Evolutionary conservation across 1,140 invertebrate species (phyloP).

Genomic region (Formica exsecta): DNA sequence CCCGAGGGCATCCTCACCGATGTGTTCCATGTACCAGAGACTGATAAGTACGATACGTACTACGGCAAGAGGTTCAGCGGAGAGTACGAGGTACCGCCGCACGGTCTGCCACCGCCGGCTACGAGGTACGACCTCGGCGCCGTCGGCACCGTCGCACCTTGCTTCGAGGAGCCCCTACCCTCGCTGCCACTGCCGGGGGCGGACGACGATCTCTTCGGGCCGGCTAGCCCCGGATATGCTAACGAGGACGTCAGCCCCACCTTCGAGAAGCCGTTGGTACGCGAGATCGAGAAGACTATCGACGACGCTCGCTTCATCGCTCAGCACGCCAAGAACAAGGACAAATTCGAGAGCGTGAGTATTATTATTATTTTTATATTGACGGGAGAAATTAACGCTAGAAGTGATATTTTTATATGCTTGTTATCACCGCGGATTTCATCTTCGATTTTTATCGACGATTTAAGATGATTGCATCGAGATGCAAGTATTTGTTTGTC

Average conservation of each 20-base stretch:
- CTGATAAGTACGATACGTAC: slow-evolving; percentile 90
- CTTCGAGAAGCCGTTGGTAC: slow-evolving; percentile 91
- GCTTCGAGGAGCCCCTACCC: slow-evolving; percentile 90
- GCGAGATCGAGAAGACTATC: slow-evolving; percentile 95
- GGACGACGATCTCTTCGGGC: slow-evolving; percentile 93
- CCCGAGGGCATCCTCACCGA: slow-evolving; percentile 90
- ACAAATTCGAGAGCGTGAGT: slow-evolving; percentile 97
- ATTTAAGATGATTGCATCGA: background rate
- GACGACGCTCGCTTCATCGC: slow-evolving; percentile 96
- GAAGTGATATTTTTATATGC: background rate
- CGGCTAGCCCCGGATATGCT: slow-evolving; percentile 87
- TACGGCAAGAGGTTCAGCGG: slow-evolving; percentile 89
- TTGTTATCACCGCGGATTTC: background rate
- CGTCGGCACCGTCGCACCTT: slow-evolving; percentile 88
- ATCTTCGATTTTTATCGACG: background rate
- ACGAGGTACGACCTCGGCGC: slow-evolving; percentile 82
- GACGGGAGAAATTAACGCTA: background rate
- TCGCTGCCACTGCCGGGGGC: slow-evolving; percentile 90
- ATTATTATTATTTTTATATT: slow-evolving; percentile 32
- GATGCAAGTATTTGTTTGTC: background rate
- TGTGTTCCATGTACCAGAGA: slow-evolving; percentile 91
- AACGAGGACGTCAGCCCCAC: slow-evolving; percentile 91
- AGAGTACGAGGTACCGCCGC: slow-evolving; percentile 90
- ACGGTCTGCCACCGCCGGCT: slow-evolving; percentile 82
- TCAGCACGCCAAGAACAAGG: slow-evolving; percentile 97